Percentiles rank a stretch among this genome's conserved stretches.
phyloP scores from a whole-genome alignment of 2,888 invertebrate genomes.

The Meteorus cinctellus region DNA sequence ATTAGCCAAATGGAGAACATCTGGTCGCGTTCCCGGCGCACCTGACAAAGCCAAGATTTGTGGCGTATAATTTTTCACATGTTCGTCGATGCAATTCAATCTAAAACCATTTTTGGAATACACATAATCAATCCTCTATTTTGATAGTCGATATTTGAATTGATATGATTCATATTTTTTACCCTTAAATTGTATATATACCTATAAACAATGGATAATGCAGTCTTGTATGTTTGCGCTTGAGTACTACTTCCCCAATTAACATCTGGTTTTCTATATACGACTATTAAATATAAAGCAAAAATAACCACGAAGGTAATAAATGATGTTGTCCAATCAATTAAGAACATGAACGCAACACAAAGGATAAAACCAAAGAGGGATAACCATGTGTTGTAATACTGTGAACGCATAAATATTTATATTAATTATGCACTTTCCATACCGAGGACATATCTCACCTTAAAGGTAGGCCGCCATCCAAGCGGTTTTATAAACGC shows the following conservation, averaged over 20 bases:
- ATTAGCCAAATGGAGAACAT: constrained; percentile 92
- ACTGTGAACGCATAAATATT: constrained; percentile 76
- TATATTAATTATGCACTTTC: too few species aligned
- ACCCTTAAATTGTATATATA: constrained; percentile 45
- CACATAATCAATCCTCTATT: not conserved
- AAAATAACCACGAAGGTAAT: constrained; percentile 91
- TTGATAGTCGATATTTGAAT: not conserved
- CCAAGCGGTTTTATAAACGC: constrained; percentile 90
- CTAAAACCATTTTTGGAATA: constrained; percentile 65
- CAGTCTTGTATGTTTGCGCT: constrained; percentile 95
- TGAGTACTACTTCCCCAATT: constrained; percentile 99
- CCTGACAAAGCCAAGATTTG: constrained; percentile 92
- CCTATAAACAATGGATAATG: constrained; percentile 86
- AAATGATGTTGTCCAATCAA: constrained; percentile 94
- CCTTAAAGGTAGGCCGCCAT: constrained; percentile 92
- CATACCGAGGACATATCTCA: constrained; percentile 67
- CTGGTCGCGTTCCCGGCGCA: constrained; percentile 87
- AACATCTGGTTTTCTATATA: constrained; percentile 95
- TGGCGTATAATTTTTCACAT: constrained; percentile 98
- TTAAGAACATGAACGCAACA: constrained; percentile 93
- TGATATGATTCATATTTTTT: too few species aligned
- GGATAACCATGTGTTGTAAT: constrained; percentile 94
- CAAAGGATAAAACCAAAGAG: constrained; percentile 88
- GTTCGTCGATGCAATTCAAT: constrained; percentile 89
- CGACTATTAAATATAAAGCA: constrained; percentile 92